Base-by-base conservation (phyloP, 64 coral and sea anemone species). In the Montipora cactus region DNA sequence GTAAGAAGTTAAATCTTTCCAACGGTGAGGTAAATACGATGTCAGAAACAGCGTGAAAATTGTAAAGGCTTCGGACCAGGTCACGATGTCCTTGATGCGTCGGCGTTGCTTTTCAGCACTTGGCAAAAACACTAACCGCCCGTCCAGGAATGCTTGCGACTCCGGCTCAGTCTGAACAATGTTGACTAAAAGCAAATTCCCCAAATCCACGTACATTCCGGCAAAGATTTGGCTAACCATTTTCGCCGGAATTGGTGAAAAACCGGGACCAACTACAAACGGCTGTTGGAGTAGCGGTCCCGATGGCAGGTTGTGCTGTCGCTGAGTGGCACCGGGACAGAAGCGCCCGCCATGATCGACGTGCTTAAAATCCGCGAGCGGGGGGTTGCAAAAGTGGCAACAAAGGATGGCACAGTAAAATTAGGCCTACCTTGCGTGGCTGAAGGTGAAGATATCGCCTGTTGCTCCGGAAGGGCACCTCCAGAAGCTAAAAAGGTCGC, bases 241-340 rank as follows among this genome's bases (percentile, higher is more conserved):
- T 49, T 87, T 87, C 19, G 52, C 52, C 3, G 52, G 52, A 49
- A 89, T 89, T 47, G 71, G 87, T 20, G 46, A 89, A 77, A 75
- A 89, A 61, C 87, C 72, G 45, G 74, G 87, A 19, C 69, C 87
- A 25, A 89, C 87, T 49, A 88, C 5, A 51, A 87, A 71, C 20
- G 83, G 83, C 83, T 87, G 83, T 47, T 23, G 83, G 22, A 71
- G 16, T 23, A 50, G 7, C 48, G 16, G 79, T 48, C 16, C 49
- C 49, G 59, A 48, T 21, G 79, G 79, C 79, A 57, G 47, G 37
- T 47, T 44, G 76, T 14, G 49, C 37, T 28, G 76, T 14, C 0
- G 76, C 49, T 79, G 49, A 49, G 44, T 49, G 25, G 37, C 37
- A 44, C 15, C 44, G 76, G 44, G 49, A 16, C 44, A 47, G 76